phyloP scores from a whole-genome alignment of 2,797 vertebrate species.

The Arnoldichthys spilopterus region DNA sequence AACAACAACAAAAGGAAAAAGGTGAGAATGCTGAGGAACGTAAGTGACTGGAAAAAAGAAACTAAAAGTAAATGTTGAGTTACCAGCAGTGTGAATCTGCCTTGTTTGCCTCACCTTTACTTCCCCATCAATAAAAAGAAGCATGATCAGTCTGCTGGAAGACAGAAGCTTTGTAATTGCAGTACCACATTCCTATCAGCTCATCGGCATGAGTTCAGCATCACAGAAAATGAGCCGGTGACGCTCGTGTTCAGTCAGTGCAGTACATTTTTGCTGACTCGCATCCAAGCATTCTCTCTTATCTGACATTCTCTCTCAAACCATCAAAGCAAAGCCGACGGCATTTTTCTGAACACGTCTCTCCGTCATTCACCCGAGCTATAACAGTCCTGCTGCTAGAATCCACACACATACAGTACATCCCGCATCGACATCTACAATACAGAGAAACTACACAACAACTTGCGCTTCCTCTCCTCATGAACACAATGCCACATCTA shows the following conservation, averaged over 20 bases:
- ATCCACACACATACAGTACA: conserved; percentile 31
- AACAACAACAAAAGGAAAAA: background rate
- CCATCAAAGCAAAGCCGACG: conserved; percentile 25
- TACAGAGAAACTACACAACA: conserved; percentile 5
- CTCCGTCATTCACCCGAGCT: conserved; percentile 15
- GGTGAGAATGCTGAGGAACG: background rate
- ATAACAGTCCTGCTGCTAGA: conserved; percentile 15
- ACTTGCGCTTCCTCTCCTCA: conserved; percentile 21
- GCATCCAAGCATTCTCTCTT: background rate
- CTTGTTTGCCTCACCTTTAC: conserved; percentile 58
- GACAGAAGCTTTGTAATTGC: conserved; percentile 50
- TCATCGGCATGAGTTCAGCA: conserved; percentile 10
- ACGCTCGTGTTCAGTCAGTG: background rate
- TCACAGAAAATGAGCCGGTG: conserved; percentile 23
- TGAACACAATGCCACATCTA: background rate
- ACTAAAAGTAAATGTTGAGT: background rate
- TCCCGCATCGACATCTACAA: conserved; percentile 11
- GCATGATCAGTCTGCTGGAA: conserved; percentile 42
- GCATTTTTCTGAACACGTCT: conserved; percentile 22
- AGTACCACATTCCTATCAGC: conserved; percentile 40
- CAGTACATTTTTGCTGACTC: conserved; percentile 2
- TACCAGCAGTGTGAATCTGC: conserved; percentile 61
- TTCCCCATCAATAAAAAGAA: conserved; percentile 56
- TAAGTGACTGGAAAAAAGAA: background rate
- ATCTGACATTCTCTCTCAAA: background rate